These are phyloP conservation scores for Nothoprocta pentlandii DNA, from an alignment of 2,113 vertebrate genomes.

Conservation along the genomic window DNA sequence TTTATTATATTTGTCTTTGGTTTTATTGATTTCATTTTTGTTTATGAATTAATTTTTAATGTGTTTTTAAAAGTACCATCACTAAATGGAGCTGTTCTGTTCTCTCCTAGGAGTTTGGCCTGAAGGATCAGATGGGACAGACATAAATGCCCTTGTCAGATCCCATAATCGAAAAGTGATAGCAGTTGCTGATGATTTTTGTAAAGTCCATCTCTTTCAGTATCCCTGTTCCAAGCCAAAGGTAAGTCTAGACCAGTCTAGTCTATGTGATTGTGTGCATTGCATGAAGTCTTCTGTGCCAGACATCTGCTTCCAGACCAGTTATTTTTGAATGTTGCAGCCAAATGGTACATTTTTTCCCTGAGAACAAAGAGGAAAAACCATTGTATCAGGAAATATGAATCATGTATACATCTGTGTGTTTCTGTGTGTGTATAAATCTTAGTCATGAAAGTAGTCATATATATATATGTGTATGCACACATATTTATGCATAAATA, in stretches of 20 bases:
- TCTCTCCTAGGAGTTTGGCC: constrained; percentile 92
- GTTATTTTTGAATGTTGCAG: background rate
- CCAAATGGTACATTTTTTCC: background rate
- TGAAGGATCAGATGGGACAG: constrained; percentile 96
- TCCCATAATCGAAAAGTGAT: constrained; percentile 94
- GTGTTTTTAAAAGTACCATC: background rate
- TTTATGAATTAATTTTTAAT: background rate
- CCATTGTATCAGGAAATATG: background rate
- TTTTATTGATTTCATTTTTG: background rate
- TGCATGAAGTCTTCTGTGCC: background rate
- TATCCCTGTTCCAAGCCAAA: constrained; percentile 96
- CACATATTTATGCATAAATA: background rate
- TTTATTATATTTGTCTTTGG: background rate
- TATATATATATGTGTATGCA: background rate
- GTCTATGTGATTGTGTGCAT: background rate
- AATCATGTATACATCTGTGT: background rate
- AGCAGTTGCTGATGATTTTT: constrained; percentile 97
- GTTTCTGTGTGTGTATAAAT: background rate
- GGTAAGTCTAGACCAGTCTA: constrained; percentile 76
- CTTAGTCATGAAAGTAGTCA: background rate
- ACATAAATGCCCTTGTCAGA: constrained; percentile 95
- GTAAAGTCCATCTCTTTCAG: constrained; percentile 96
- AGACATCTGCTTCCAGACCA: background rate
- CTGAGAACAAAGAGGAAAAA: background rate
- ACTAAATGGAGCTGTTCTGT: background rate